Evolutionary conservation across 1,140 invertebrate genomes (phyloP).

Genomic region (Hyles vespertilio): DNA sequence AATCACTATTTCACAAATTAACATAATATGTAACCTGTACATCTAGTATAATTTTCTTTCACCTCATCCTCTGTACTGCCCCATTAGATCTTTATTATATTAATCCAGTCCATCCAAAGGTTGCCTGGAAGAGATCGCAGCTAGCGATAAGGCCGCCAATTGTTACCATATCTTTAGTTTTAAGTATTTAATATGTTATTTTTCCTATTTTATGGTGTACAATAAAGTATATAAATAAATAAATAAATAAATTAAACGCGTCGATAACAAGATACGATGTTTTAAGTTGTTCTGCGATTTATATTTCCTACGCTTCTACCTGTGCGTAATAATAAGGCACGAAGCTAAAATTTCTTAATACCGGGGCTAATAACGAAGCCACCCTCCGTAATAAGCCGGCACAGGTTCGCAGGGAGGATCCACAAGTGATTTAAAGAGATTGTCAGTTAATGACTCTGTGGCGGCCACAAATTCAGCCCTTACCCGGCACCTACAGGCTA

Average conservation of each 20-base stretch:
- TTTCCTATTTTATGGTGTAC: too few relatives aligned
- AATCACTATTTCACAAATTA: slow-evolving; percentile 11
- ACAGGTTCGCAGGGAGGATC: slow-evolving; percentile 50
- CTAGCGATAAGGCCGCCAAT: too few relatives aligned
- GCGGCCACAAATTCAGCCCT: slow-evolving; percentile 68
- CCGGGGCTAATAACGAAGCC: slow-evolving; percentile 29
- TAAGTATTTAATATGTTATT: too few relatives aligned
- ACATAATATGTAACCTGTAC: too few relatives aligned
- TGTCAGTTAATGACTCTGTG: slow-evolving; percentile 67
- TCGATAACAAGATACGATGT: slow-evolving; percentile 10
- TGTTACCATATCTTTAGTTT: too few relatives aligned
- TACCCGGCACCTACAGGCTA: slow-evolving; percentile 48
- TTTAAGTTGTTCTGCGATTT: slow-evolving; percentile 11
- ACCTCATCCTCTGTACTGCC: too few relatives aligned
- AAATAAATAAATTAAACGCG: too few relatives aligned
- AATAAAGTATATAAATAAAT: too few relatives aligned
- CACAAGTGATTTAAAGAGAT: slow-evolving; percentile 73
- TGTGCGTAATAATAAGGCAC: slow-evolving; percentile 4
- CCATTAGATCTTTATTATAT: too few relatives aligned
- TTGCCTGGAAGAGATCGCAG: too few relatives aligned
- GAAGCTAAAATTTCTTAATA: slow-evolving; percentile 62
- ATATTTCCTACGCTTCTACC: slow-evolving; percentile 8
- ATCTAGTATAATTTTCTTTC: too few relatives aligned
- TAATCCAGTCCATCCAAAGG: too few relatives aligned
- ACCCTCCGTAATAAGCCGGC: slow-evolving; percentile 61